A percentile compares a stretch with the other conserved stretches of the same genome.
Evolutionary conservation across 2,113 vertebrate genomes (phyloP).

Genomic region (Tetraodon nigroviridis): DNA sequence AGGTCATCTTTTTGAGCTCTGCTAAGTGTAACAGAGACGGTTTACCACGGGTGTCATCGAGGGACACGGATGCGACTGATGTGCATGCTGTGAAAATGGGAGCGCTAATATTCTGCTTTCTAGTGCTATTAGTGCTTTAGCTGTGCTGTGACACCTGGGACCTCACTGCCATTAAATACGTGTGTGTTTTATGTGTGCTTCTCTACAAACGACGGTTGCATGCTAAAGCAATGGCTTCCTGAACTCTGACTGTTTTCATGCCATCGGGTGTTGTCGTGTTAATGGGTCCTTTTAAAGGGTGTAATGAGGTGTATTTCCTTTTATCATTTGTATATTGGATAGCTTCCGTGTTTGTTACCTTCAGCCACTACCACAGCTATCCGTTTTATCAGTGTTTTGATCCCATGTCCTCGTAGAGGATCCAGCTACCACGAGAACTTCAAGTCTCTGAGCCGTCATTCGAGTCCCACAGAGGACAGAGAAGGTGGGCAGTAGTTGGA

Average conservation of each 20-base stretch:
- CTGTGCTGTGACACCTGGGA: constrained; percentile 47
- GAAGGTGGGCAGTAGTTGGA: constrained; percentile 77
- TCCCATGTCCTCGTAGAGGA: constrained; percentile 72
- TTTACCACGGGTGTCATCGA: constrained; percentile 13
- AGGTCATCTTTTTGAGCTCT: too few relatives aligned
- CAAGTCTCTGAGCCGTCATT: constrained; percentile 94
- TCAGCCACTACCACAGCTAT: neutral
- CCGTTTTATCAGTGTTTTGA: neutral
- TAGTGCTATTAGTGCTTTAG: constrained; percentile 39
- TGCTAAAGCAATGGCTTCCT: constrained; percentile 15
- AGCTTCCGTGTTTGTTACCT: neutral
- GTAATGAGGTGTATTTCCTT: neutral
- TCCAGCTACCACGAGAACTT: constrained; percentile 94
- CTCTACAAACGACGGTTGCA: constrained; percentile 30
- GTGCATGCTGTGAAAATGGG: constrained; percentile 54
- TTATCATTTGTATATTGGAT: neutral
- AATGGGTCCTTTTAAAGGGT: neutral
- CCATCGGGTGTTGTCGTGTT: neutral
- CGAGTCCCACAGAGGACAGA: constrained; percentile 93
- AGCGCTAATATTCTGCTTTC: constrained; percentile 36
- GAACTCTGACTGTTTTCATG: neutral
- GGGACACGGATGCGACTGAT: constrained; percentile 40
- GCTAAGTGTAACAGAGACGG: neutral
- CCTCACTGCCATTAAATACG: constrained; percentile 24
- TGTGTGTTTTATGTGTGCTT: constrained; percentile 29